A percentile compares a stretch with the other conserved stretches of the same genome.
phyloP scores from a whole-genome alignment of 2,113 vertebrate species.

The Epinephelus cyanopodus region DNA sequence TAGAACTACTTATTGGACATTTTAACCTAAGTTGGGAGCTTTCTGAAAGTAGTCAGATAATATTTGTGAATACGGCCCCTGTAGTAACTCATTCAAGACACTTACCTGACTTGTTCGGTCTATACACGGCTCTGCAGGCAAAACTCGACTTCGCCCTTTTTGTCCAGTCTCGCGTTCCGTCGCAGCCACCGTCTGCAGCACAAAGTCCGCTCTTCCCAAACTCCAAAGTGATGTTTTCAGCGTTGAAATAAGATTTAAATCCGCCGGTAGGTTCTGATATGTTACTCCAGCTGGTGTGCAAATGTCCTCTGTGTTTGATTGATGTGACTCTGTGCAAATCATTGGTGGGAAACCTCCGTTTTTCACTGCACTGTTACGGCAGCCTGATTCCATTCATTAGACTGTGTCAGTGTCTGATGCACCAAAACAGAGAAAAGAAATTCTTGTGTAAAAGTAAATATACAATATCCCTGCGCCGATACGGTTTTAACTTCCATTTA shows the following conservation, averaged over 20 bases:
- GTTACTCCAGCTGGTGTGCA: neutral
- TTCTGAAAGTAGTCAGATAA: too few relatives aligned
- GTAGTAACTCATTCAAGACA: too few relatives aligned
- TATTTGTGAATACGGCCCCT: too few relatives aligned
- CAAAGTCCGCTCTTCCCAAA: conserved; percentile 34
- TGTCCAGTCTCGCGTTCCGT: conserved; percentile 67
- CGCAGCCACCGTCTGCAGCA: neutral
- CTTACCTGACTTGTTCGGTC: too few relatives aligned
- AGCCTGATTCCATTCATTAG: too few relatives aligned
- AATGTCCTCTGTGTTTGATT: accelerated
- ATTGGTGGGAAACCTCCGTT: neutral
- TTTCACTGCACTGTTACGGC: neutral
- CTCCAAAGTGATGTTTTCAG: conserved; percentile 6
- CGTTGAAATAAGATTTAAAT: neutral
- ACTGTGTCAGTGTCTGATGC: neutral
- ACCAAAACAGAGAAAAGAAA: neutral
- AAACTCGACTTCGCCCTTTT: conserved; percentile 46
- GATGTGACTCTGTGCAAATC: neutral
- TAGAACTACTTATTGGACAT: too few relatives aligned
- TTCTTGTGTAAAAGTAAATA: neutral
- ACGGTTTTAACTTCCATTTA: neutral
- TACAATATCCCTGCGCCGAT: too few relatives aligned
- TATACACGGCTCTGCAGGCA: too few relatives aligned
- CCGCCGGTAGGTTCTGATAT: conserved; percentile 8
- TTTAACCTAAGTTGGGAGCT: too few relatives aligned